These are phyloP conservation scores for Hafferia zeledoni DNA, from an alignment of 2,797 vertebrate species.

Conservation along the genomic window DNA sequence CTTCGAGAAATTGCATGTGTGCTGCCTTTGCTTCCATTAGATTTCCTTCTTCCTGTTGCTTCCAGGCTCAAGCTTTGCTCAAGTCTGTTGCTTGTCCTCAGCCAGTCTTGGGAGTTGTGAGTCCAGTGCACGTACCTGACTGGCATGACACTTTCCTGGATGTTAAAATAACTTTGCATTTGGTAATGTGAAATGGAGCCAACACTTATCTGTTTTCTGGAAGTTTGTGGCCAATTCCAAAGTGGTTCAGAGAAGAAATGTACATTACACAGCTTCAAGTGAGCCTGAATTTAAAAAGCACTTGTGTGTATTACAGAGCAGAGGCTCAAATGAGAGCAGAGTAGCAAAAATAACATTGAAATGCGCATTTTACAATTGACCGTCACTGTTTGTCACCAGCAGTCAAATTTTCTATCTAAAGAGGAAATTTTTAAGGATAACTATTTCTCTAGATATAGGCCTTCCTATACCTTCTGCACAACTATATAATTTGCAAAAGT, in stretches of 20 bases:
- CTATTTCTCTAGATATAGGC: background rate
- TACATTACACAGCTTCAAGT: background rate
- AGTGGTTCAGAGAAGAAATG: background rate
- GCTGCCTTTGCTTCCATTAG: background rate
- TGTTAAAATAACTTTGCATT: background rate
- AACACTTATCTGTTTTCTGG: background rate
- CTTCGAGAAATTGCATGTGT: slow-evolving; percentile 26
- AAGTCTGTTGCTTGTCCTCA: slow-evolving; percentile 1
- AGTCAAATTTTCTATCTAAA: background rate
- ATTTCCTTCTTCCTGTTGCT: slow-evolving; percentile 28
- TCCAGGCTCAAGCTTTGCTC: slow-evolving; percentile 9
- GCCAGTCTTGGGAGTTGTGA: background rate
- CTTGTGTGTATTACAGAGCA: background rate
- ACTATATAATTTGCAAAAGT: background rate
- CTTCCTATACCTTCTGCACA: background rate
- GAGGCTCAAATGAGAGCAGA: slow-evolving; percentile 39
- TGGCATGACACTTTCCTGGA: slow-evolving; percentile 6
- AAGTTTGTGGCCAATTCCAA: background rate
- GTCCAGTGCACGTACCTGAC: background rate
- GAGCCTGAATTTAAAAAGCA: background rate
- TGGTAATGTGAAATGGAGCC: slow-evolving; percentile 8
- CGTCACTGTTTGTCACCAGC: background rate
- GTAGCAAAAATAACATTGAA: background rate
- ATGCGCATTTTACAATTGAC: background rate
- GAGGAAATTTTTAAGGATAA: background rate